A percentile compares a stretch with the other conserved stretches of the same genome.
These are phyloP conservation scores for Chascanopsetta lugubris DNA, from an alignment of 2,113 vertebrate genomes.

Conservation along the genomic window DNA sequence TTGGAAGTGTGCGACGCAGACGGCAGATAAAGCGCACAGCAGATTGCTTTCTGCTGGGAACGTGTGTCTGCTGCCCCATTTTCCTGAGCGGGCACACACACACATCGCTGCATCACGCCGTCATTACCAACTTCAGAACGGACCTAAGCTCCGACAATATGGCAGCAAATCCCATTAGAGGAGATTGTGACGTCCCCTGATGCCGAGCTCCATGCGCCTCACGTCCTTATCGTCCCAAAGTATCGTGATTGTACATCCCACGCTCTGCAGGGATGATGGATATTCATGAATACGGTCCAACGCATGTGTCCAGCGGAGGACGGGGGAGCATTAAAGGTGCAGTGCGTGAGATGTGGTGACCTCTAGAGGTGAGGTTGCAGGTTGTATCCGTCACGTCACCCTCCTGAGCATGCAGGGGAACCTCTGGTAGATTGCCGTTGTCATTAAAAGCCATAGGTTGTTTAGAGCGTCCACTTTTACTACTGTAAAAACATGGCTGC, in stretches of 20 bases:
- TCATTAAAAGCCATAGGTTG: no score
- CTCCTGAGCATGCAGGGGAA: no score
- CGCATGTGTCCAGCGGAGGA: no score
- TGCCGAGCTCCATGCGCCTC: conserved; percentile 6
- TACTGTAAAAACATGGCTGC: no score
- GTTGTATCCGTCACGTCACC: no score
- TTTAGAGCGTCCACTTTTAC: no score
- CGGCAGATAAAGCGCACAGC: conserved; percentile 57
- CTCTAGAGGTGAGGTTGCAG: no score
- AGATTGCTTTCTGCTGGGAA: conserved; percentile 68
- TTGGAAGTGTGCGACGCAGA: conserved; percentile 61
- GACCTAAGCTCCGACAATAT: conserved; percentile 61
- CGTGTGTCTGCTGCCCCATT: conserved; percentile 57
- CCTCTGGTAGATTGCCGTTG: no score
- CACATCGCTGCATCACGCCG: conserved; percentile 54
- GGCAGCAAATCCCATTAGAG: conserved; percentile 58
- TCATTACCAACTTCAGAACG: conserved; percentile 47
- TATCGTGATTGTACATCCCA: conserved; percentile 10
- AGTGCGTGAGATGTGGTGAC: no score
- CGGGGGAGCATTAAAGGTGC: no score
- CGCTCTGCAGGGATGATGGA: conserved; percentile 6
- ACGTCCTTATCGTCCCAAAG: conserved; percentile 26
- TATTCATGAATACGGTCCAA: no score
- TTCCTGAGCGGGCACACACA: conserved; percentile 65
- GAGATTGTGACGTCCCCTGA: conserved; percentile 37